Percentiles rank a stretch among this genome's conserved stretches.
Evolutionary conservation across 2,113 vertebrate genomes (phyloP).

Genomic region (Hydrolagus affinis): DNA sequence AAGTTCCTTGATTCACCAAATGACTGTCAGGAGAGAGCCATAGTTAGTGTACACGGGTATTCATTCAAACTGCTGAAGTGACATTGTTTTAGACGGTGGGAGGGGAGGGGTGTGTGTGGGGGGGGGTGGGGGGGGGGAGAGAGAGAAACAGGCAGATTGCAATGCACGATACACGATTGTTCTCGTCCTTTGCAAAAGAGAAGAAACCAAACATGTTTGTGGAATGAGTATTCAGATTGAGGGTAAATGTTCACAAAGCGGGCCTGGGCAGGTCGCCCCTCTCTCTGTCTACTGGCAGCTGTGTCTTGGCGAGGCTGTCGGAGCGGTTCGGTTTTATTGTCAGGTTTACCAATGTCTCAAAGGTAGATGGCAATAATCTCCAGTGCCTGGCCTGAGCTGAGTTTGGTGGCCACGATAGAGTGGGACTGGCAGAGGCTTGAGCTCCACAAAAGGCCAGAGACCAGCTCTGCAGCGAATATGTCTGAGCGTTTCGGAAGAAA

Average conservation of each 20-base stretch:
- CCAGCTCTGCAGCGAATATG: neutral
- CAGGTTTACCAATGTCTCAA: neutral
- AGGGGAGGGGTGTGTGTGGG: no score
- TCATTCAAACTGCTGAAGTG: neutral
- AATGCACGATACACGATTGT: neutral
- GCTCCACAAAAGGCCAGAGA: slow-evolving; percentile 28
- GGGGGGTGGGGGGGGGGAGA: no score
- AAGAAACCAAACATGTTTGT: neutral
- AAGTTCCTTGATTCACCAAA: neutral
- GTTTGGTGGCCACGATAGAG: slow-evolving; percentile 43
- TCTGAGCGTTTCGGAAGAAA: slow-evolving; percentile 3
- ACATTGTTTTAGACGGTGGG: neutral
- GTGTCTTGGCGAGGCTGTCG: neutral
- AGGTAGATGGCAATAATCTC: neutral
- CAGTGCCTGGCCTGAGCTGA: neutral
- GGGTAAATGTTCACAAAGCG: neutral
- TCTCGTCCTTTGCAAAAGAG: neutral
- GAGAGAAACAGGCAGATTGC: neutral
- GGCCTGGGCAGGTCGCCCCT: neutral
- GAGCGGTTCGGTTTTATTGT: slow-evolving; percentile 4
- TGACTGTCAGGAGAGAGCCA: neutral
- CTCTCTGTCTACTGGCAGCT: neutral
- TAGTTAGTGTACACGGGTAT: neutral
- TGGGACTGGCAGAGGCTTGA: slow-evolving; percentile 18
- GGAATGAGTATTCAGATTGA: neutral